Base-by-base conservation (phyloP, 2,113 vertebrate species). In the Pheucticus melanocephalus region DNA sequence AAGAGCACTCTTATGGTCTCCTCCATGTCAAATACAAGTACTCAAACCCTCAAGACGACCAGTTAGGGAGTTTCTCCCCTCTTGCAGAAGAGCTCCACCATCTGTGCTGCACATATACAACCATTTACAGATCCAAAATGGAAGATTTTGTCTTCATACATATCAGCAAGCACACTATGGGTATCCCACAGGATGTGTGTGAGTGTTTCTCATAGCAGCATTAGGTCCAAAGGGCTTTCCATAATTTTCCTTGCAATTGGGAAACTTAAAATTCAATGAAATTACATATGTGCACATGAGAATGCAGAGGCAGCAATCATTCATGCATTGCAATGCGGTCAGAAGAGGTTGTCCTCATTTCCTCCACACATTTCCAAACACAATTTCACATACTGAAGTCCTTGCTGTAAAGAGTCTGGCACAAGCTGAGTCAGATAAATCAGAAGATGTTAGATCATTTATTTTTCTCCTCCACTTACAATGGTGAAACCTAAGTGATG, bases 71-170 rank as follows among this genome's bases (percentile, higher is more conserved):
- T 65, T 88, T 69, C 23, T 78, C 1, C 27, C 27, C 15, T 2
- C 10, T 72, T 85, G 30, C 10, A 65, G 50, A 77, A 80, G 33
- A 69, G 7, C 5, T 61, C 6, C 2, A 2, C 7, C 40, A 39
- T 40, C 48, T 4, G 0, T 66, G 25, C 28, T 30, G 45, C 44
- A 13, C 2, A 21, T 56, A 13, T 9, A 51, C 1, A 0, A 48
- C 20, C 16, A 79, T 64, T 82, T 86, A 40, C 33, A 57, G 40
- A 27, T 66, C 33, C 2, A 1, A 7, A 13, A 50, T 24, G 35
- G 16, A 89, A 35, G 40, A 33, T 35, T 69, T 12, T 69, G 10
- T 50, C 35, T 23, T 76, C 23, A 22, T 47, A 78, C 54, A 33
- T 42, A 59, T 7, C 56, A 91, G 30, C 24, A 69, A 80, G 27